These are phyloP conservation scores for Psix sp. DNA, from an alignment of 1,140 invertebrate genomes.

Conservation along the genomic window DNA sequence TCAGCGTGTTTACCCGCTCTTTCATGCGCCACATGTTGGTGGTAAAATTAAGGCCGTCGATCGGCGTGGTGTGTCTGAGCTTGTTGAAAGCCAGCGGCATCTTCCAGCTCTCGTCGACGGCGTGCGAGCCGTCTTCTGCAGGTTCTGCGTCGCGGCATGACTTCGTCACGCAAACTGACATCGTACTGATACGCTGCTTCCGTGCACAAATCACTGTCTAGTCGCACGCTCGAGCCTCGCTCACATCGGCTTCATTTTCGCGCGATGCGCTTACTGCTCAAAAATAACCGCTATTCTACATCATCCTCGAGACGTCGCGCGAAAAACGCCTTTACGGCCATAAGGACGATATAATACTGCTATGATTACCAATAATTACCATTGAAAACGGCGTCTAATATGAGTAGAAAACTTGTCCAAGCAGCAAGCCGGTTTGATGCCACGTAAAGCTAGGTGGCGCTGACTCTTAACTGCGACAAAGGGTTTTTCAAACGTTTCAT, in stretches of 20 bases:
- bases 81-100: slow-evolving; percentile 83
- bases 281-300: slow-evolving; percentile 16
- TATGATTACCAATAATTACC: slow-evolving; percentile 19
- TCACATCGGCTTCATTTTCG: slow-evolving; percentile 25
- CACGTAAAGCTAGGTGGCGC: not conserved
- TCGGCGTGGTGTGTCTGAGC: slow-evolving; percentile 85
- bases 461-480: not conserved
- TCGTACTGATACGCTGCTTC: slow-evolving; percentile 25
- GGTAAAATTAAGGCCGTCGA: slow-evolving; percentile 84
- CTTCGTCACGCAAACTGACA: slow-evolving; percentile 64
- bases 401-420: slow-evolving; percentile 29
- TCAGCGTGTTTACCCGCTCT: slow-evolving; percentile 83
- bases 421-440: slow-evolving; percentile 4
- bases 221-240: slow-evolving; percentile 6
- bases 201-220: slow-evolving; percentile 1
- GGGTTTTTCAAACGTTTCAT: too few relatives aligned
- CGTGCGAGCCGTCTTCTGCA: slow-evolving; percentile 32
- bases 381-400: slow-evolving; percentile 17
- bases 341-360: slow-evolving; percentile 52
- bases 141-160: slow-evolving; percentile 62
- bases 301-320: slow-evolving; percentile 17
- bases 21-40: slow-evolving; percentile 93
- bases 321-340: slow-evolving; percentile 47
- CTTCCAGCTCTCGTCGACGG: slow-evolving; percentile 73
- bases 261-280: slow-evolving; percentile 3